phyloP scores from a whole-genome alignment of 1,140 invertebrate genomes.

The Drosophila sp. region DNA sequence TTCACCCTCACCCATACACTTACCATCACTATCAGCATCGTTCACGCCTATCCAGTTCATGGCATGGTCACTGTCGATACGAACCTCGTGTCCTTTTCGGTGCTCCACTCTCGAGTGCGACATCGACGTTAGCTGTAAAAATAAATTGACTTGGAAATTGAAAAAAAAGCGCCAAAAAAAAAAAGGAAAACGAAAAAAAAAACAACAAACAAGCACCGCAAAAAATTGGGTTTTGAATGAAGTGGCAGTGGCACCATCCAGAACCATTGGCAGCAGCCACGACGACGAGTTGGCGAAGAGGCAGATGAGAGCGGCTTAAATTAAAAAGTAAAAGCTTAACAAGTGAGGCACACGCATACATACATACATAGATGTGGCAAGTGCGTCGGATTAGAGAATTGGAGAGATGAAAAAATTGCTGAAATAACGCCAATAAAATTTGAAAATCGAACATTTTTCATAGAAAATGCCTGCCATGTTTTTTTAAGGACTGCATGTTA shows the following conservation, averaged over 20 bases:
- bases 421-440: neutral
- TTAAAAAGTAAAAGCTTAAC: constrained; percentile 42
- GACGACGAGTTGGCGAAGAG: constrained; percentile 38
- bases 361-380: neutral
- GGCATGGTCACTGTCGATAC: constrained; percentile 44
- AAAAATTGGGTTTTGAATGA: constrained; percentile 46
- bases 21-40: constrained; percentile 20
- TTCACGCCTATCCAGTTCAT: constrained; percentile 48
- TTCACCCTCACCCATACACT: constrained; percentile 4
- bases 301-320: constrained; percentile 52
- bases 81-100: constrained; percentile 51
- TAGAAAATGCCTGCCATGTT: neutral
- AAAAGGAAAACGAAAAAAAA: constrained; percentile 36
- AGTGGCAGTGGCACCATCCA: constrained; percentile 28
- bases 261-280: neutral
- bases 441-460: neutral
- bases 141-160: constrained; percentile 81
- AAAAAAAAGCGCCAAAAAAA: constrained; percentile 58
- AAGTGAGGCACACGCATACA: constrained; percentile 9
- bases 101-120: constrained; percentile 46
- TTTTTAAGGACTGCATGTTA: no score
- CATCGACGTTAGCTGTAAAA: constrained; percentile 67
- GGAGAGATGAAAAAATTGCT: neutral
- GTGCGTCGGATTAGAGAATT: constrained; percentile 1
- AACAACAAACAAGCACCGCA: constrained; percentile 25